phyloP scores from a whole-genome alignment of 1,140 invertebrate species.

The Drosophila erecta region DNA sequence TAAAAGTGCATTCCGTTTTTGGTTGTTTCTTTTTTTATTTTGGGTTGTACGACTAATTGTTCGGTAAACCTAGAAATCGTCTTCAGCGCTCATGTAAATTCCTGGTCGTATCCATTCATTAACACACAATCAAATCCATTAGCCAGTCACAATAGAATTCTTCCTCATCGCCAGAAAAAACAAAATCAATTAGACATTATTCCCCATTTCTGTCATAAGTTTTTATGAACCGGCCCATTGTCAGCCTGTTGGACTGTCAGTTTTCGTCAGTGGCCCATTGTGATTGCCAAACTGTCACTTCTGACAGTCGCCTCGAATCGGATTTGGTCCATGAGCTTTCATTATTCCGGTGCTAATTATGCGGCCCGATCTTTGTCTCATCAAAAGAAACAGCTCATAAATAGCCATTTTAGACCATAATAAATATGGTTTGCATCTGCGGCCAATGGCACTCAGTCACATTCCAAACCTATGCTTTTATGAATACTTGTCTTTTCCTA shows the following conservation, averaged over 20 bases:
- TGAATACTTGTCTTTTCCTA: constrained; percentile 8
- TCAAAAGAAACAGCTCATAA: constrained; percentile 34
- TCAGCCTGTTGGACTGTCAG: constrained; percentile 49
- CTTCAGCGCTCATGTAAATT: constrained; percentile 41
- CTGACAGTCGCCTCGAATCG: constrained; percentile 54
- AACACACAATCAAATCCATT: constrained; percentile 83
- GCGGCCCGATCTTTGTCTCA: constrained; percentile 45
- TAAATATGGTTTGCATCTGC: constrained; percentile 17
- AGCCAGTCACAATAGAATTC: constrained; percentile 59
- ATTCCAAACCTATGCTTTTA: constrained; percentile 18
- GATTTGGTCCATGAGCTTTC: constrained; percentile 71
- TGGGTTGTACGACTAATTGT: constrained; percentile 58
- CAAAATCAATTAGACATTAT: constrained; percentile 78
- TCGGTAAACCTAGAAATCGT: constrained; percentile 37
- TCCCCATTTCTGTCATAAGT: constrained; percentile 72
- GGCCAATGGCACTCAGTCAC: constrained; percentile 16
- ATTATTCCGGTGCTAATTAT: constrained; percentile 75
- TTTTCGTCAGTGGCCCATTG: constrained; percentile 37
- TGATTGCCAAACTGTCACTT: constrained; percentile 59
- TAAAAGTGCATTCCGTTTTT: constrained; percentile 57
- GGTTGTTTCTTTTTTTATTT: constrained; percentile 39
- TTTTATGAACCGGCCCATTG: constrained; percentile 65
- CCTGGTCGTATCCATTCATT: constrained; percentile 60
- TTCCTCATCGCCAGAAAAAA: constrained; percentile 14
- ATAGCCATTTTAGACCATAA: constrained; percentile 48